Conservation (phyloP, 2,888 invertebrate species). For the Eretmocerus hayati region DNA sequence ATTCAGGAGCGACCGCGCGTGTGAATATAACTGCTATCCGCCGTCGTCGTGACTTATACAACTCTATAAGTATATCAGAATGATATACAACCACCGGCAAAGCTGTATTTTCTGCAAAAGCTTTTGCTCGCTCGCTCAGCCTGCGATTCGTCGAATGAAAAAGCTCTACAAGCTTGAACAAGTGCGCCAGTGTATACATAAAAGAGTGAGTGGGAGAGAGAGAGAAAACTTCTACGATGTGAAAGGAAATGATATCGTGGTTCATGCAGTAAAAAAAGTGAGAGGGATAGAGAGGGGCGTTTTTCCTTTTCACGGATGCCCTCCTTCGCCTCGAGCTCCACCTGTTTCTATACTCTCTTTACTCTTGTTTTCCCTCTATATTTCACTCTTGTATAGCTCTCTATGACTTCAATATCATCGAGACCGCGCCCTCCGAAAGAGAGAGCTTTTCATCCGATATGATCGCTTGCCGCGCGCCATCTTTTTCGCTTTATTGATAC, state of each 20-base stretch:
- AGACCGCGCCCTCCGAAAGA: too few relatives aligned
- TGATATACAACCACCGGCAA: too few relatives aligned
- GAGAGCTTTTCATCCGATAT: neutral
- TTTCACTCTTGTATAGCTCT: too few relatives aligned
- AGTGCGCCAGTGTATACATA: constrained; percentile 12
- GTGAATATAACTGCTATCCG: constrained; percentile 44
- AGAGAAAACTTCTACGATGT: neutral
- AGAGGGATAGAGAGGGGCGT: neutral
- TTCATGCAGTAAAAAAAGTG: too few relatives aligned
- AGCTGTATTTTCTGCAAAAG: too few relatives aligned
- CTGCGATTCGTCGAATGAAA: too few relatives aligned
- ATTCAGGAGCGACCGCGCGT: constrained; percentile 40
- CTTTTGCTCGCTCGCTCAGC: too few relatives aligned
- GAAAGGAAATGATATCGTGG: too few relatives aligned
- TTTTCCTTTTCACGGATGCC: neutral
- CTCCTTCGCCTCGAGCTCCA: neutral
- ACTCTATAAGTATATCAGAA: too few relatives aligned
- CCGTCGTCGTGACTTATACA: too few relatives aligned
- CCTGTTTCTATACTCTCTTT: neutral
- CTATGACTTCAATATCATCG: too few relatives aligned
- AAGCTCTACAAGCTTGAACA: too few relatives aligned
- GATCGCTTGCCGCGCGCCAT: neutral
- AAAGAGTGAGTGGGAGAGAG: neutral
- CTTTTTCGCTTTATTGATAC: constrained; percentile 2
- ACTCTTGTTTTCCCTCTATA: neutral